These are phyloP conservation scores for Epizoanthus scotinus DNA, from an alignment of 92 coral and sea anemone genomes.

Conservation along the genomic window DNA sequence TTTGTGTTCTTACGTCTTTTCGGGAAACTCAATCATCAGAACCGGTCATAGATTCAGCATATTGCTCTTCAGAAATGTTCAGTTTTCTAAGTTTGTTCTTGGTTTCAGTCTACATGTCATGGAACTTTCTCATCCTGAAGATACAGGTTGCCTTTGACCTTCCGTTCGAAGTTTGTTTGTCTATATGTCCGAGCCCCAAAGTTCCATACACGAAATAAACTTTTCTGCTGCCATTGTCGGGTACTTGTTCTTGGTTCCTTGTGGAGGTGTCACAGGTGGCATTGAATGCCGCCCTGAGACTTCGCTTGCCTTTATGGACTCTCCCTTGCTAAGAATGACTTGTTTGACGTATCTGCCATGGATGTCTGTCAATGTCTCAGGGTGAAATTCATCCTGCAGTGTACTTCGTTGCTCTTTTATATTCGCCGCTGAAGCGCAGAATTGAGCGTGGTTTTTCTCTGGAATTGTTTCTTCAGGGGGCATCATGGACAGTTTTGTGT, in stretches of 20 bases:
- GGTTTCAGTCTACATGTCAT: slow-evolving; percentile 43
- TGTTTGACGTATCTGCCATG: slow-evolving; percentile 42
- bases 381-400: slow-evolving; percentile 11
- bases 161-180: slow-evolving; percentile 9
- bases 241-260: slow-evolving; percentile 26
- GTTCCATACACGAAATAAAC: slow-evolving; percentile 39
- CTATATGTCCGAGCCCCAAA: slow-evolving; percentile 46
- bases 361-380: slow-evolving; percentile 48
- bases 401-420: background rate
- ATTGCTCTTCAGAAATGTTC: slow-evolving; percentile 27
- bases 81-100: slow-evolving; percentile 43
- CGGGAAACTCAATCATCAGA: no score
- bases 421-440: background rate
- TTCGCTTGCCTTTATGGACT: slow-evolving; percentile 45
- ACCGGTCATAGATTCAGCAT: slow-evolving; percentile 24
- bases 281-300: slow-evolving; percentile 47
- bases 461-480: slow-evolving; percentile 9
- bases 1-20: no score
- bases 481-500: slow-evolving; percentile 22
- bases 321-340: slow-evolving; percentile 33
- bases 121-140: slow-evolving; percentile 3
- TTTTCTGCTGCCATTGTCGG: slow-evolving; percentile 34
- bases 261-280: slow-evolving; percentile 46
- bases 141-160: slow-evolving; percentile 19
- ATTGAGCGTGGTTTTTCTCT: background rate